Conservation (phyloP, 2,888 invertebrate genomes). For the Nasonia oneida region DNA sequence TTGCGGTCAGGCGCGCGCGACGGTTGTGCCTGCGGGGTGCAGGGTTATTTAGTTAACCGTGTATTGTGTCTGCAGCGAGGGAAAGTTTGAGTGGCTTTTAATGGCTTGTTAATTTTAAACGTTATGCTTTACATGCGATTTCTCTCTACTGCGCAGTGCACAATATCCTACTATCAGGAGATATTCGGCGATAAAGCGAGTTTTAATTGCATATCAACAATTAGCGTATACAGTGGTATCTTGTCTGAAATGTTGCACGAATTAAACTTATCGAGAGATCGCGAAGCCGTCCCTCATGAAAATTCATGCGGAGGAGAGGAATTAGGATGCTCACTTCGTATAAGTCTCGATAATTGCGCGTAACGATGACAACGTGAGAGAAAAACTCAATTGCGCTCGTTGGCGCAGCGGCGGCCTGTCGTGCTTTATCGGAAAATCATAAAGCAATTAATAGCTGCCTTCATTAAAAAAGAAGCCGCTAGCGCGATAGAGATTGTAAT, state of each 20-base stretch:
- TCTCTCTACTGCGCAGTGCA: not conserved
- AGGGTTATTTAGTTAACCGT: too few species aligned
- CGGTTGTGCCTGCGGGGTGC: not conserved
- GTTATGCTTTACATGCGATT: not conserved
- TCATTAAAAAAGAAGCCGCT: slow-evolving; percentile 72
- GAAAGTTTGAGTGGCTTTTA: slow-evolving; percentile 2
- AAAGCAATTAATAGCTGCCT: slow-evolving; percentile 77
- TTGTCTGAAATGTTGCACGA: not conserved
- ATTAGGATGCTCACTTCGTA: slow-evolving; percentile 42
- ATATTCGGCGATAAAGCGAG: too few species aligned
- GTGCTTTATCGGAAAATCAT: slow-evolving; percentile 78
- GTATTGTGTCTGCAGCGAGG: not conserved
- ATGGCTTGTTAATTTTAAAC: slow-evolving; percentile 1
- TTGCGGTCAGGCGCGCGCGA: not conserved
- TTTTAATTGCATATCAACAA: not conserved
- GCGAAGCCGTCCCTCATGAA: slow-evolving; percentile 4
- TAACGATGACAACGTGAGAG: slow-evolving; percentile 71
- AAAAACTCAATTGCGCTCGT: slow-evolving; percentile 73
- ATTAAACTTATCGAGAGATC: not conserved
- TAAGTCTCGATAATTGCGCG: slow-evolving; percentile 52
- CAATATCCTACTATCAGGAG: too few species aligned
- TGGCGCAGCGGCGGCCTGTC: not conserved
- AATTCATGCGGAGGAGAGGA: slow-evolving; percentile 32
- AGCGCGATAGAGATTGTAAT: slow-evolving; percentile 72
- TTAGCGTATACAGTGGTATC: not conserved